A percentile compares a stretch with the other conserved stretches of the same genome.
Conservation (phyloP, 2,888 invertebrate species). For the Notodonta dromedarius region DNA sequence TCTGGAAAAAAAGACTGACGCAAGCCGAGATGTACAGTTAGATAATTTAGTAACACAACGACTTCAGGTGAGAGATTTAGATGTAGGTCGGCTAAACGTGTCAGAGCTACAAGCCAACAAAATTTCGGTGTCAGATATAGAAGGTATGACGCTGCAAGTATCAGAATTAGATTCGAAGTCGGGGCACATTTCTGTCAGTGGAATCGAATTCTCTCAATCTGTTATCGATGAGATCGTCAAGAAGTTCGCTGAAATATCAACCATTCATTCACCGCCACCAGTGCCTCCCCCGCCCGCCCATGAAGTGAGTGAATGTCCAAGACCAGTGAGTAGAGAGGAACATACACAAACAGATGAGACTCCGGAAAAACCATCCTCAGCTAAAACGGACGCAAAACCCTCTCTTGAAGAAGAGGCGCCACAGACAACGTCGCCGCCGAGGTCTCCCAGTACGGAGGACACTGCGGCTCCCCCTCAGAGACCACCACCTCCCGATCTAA, state of each 20-base stretch:
- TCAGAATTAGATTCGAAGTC: conserved; percentile 89
- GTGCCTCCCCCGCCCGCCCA: conserved; percentile 31
- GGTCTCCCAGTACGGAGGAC: conserved; percentile 52
- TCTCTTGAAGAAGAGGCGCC: conserved; percentile 28
- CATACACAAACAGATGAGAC: conserved; percentile 71
- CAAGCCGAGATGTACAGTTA: conserved; percentile 67
- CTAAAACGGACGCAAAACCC: conserved; percentile 31
- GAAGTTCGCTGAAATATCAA: conserved; percentile 80
- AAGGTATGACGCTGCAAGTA: conserved; percentile 89
- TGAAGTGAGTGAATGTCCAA: conserved; percentile 43
- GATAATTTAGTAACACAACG: conserved; percentile 84
- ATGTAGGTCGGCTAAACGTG: conserved; percentile 91
- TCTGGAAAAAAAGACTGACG: conserved; percentile 64
- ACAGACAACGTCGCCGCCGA: conserved; percentile 39
- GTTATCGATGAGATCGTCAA: conserved; percentile 87
- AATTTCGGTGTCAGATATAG: conserved; percentile 92
- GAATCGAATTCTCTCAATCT: conserved; percentile 87
- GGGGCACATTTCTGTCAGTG: conserved; percentile 87
- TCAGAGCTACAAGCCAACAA: conserved; percentile 91
- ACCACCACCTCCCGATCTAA: conserved; percentile 77
- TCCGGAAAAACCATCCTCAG: conserved; percentile 29
- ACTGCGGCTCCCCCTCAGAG: conserved; percentile 63
- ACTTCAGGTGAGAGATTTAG: conserved; percentile 89
- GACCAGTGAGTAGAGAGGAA: conserved; percentile 68
- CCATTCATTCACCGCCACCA: conserved; percentile 41